A percentile compares a stretch with the other conserved stretches of the same genome.
Evolutionary conservation across 2,888 invertebrate species (phyloP).

Genomic region (Cosmopolites sordidus): DNA sequence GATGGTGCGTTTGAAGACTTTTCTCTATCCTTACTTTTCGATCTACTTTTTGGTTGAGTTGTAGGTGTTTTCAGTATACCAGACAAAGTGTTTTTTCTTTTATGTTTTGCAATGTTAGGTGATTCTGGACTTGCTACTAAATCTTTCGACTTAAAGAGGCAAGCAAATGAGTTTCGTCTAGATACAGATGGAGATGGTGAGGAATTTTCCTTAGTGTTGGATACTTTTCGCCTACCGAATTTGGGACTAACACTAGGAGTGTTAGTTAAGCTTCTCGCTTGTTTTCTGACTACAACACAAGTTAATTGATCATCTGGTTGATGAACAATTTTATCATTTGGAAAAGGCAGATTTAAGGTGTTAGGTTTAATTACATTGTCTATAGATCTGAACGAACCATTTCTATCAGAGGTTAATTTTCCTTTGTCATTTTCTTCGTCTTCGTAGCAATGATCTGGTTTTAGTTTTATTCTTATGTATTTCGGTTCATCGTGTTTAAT

Average conservation of each 20-base stretch:
- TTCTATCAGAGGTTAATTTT: not conserved
- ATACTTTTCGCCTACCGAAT: slow-evolving; percentile 42
- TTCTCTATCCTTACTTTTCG: slow-evolving; percentile 54
- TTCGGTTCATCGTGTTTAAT: slow-evolving; percentile 45
- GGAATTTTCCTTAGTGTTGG: slow-evolving; percentile 30
- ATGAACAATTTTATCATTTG: not conserved
- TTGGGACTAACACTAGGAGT: slow-evolving; percentile 51
- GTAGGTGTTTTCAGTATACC: slow-evolving; percentile 45
- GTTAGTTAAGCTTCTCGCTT: slow-evolving; percentile 35
- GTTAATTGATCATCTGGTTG: slow-evolving; percentile 10
- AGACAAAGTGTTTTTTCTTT: slow-evolving; percentile 41
- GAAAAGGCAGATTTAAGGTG: slow-evolving; percentile 49
- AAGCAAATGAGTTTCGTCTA: slow-evolving; percentile 76
- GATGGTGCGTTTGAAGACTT: slow-evolving; percentile 53
- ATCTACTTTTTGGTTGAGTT: slow-evolving; percentile 42
- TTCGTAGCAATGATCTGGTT: slow-evolving; percentile 68
- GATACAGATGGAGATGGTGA: slow-evolving; percentile 71
- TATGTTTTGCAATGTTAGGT: slow-evolving; percentile 50
- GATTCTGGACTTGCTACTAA: slow-evolving; percentile 62
- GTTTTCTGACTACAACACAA: slow-evolving; percentile 17
- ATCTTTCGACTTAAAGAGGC: slow-evolving; percentile 71
- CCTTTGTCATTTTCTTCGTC: slow-evolving; percentile 45
- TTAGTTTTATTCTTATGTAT: slow-evolving; percentile 65
- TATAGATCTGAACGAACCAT: not conserved
- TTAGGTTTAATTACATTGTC: slow-evolving; percentile 54